Percentiles rank a stretch among this genome's conserved stretches.
Conservation (phyloP, 2,113 vertebrate species). For the Isurus oxyrinchus region DNA sequence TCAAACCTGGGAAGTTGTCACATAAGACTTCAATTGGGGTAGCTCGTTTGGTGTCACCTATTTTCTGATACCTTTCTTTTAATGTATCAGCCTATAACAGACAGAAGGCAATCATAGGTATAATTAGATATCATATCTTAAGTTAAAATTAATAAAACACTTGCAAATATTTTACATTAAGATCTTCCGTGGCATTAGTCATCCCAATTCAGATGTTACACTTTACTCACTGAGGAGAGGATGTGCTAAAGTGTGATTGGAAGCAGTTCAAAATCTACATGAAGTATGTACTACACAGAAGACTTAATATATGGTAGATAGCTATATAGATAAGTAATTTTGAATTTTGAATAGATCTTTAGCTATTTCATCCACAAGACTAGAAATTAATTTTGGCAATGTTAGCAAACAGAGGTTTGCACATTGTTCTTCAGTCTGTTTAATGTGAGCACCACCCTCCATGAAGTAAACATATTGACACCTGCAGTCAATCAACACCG, state of each 20-base stretch:
- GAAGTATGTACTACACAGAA: not conserved
- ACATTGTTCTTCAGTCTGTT: not conserved
- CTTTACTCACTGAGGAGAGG: not conserved
- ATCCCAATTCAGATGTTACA: not conserved
- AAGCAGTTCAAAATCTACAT: not conserved
- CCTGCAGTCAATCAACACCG: not conserved
- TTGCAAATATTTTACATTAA: not conserved
- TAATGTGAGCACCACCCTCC: not conserved
- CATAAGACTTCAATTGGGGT: constrained; percentile 92
- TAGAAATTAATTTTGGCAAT: not conserved
- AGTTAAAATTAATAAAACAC: not conserved
- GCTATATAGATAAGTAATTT: not conserved
- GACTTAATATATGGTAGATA: not conserved
- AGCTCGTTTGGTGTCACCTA: constrained; percentile 90
- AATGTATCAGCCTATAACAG: constrained; percentile 78
- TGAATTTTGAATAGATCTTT: not conserved
- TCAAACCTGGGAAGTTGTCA: constrained; percentile 88
- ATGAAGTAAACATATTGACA: not conserved
- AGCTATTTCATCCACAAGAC: not conserved
- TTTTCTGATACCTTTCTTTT: constrained; percentile 96
- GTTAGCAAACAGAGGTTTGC: not conserved
- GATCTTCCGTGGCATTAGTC: not conserved
- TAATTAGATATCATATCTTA: not conserved
- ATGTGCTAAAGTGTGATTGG: not conserved
- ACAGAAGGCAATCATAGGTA: not conserved